Evolutionary conservation across 2,797 vertebrate species (phyloP), one percentile per base, ranked within the genome.

Genomic region (Dermochelys coriacea): DNA sequence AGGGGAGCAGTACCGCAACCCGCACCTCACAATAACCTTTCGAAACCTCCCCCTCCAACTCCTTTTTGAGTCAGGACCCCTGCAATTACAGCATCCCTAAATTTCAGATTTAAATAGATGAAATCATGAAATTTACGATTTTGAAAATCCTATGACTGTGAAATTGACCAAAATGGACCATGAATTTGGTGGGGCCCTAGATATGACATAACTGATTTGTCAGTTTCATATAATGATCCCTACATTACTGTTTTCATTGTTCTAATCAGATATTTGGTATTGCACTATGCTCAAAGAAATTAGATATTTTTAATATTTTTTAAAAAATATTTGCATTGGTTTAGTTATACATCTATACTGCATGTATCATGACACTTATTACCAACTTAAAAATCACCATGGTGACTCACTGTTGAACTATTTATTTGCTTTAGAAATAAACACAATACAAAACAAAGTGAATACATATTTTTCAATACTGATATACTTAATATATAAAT

Each of bases 281-380:
- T 12, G 3, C 6, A 52, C 5, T n/a, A 1, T 29, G 12, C 2
- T 75, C 0, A 29, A 74, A 91, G 88, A 54, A 49, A 8, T 0
- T 2, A 4, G 0, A n/a, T 64, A 12, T 31, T 16, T 34, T 16
- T 23, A 52, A 4, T 11, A 23, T 54, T 54, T 25, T 81, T 34
- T 1, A 1, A 23, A 85, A 57, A 80, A 7, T 87, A 89, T 93
- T 84, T 59, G 14, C 74, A 82, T 51, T 82, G 80, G 4, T 82
- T 45, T 57, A 80, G 2, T 3, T 86, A 86, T 86, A 84, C 1
- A 19, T 37, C 15, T 6, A 74, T 12, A 80, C 52, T 1, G 3
- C 8, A 64, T 4, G 11, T 51, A 37, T 29, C 25, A 80, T 86
- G 50, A 37, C 3, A 55, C 87, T 94, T 89, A 59, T 25, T 80